Conservation (phyloP, 2,888 invertebrate genomes). For the Thereva nobilitata region DNA sequence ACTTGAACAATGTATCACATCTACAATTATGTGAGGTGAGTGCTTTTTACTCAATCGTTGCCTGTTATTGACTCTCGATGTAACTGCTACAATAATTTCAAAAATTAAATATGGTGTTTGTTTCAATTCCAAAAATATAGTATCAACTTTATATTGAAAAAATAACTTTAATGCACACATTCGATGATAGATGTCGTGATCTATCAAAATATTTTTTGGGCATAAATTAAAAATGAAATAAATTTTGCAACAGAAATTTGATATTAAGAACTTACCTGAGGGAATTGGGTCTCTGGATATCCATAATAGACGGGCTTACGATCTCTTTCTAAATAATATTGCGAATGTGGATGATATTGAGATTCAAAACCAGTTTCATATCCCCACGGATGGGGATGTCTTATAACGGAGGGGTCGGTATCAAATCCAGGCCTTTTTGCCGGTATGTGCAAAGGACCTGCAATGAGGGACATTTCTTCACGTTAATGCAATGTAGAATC, state of each 20-base stretch:
- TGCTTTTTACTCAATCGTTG: no score
- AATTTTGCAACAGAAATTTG: background rate
- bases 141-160: no score
- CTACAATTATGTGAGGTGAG: no score
- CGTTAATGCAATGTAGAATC: slow-evolving; percentile 35
- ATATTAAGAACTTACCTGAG: slow-evolving; percentile 51
- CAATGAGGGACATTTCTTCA: slow-evolving; percentile 63
- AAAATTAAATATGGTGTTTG: no score
- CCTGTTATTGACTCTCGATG: no score
- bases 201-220: background rate
- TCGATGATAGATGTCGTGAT: no score
- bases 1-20: no score
- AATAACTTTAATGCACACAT: no score
- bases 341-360: slow-evolving; percentile 55
- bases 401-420: slow-evolving; percentile 57
- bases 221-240: background rate
- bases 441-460: slow-evolving; percentile 84
- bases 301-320: slow-evolving; percentile 58
- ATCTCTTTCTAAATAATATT: slow-evolving; percentile 58
- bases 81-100: no score
- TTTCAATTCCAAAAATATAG: no score
- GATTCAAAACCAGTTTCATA: slow-evolving; percentile 57
- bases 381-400: slow-evolving; percentile 58
- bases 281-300: slow-evolving; percentile 58
- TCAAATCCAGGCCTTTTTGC: slow-evolving; percentile 75